phyloP scores from a whole-genome alignment of 1,140 invertebrate genomes.

The Tetramorium parvispinum region DNA sequence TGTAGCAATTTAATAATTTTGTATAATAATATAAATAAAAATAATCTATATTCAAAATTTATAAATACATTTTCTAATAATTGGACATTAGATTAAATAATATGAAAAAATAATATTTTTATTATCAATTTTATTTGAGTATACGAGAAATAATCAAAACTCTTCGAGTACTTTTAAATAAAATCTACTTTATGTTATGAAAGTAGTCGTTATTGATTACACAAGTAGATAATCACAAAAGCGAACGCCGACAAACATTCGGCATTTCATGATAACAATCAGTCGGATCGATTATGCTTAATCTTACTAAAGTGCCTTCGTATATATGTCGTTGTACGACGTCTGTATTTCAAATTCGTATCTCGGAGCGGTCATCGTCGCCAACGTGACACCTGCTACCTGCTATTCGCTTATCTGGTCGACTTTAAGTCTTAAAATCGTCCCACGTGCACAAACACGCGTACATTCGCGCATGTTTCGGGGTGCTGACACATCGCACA shows the following conservation, averaged over 20 bases:
- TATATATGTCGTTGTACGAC: conserved; percentile 71
- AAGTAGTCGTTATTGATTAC: conserved; percentile 70
- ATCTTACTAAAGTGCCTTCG: conserved; percentile 73
- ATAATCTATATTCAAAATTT: background rate
- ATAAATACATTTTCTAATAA: background rate
- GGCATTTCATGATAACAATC: conserved; percentile 59
- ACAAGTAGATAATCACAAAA: conserved; percentile 67
- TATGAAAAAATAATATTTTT: background rate
- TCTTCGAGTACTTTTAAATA: conserved; percentile 16
- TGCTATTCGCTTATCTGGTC: conserved; percentile 74
- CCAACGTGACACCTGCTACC: conserved; percentile 81
- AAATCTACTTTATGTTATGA: conserved; percentile 69
- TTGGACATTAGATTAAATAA: background rate
- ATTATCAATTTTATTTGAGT: background rate
- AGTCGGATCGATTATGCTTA: conserved; percentile 71
- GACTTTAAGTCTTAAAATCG: conserved; percentile 64
- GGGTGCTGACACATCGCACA: background rate
- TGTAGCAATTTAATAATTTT: background rate
- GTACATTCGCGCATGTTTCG: background rate
- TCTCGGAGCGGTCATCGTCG: conserved; percentile 72
- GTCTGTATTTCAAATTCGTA: conserved; percentile 73
- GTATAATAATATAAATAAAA: background rate
- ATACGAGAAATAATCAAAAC: background rate
- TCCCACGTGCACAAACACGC: conserved; percentile 55
- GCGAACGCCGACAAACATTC: conserved; percentile 12